A percentile compares a stretch with the other conserved stretches of the same genome.
Evolutionary conservation across 2,888 invertebrate species (phyloP).

Genomic region (Diarsia mendica): DNA sequence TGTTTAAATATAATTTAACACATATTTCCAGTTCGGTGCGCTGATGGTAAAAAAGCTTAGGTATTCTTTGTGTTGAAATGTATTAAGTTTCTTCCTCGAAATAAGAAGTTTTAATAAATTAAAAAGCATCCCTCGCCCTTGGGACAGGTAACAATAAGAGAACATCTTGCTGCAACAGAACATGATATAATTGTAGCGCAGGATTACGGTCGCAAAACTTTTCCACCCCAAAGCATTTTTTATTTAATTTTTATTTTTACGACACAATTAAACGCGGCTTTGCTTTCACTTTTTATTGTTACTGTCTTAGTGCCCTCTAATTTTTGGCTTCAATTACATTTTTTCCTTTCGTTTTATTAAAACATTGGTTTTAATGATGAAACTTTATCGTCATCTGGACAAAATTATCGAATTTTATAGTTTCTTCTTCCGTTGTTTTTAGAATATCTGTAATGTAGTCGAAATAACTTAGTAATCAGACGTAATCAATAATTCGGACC

Average conservation of each 20-base stretch:
- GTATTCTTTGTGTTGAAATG: conserved; percentile 24
- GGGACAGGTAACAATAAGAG: conserved; percentile 84
- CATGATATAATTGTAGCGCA: conserved; percentile 86
- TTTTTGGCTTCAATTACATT: conserved; percentile 89
- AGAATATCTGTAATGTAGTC: conserved; percentile 58
- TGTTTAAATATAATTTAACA: conserved; percentile 46
- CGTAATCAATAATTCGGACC: conserved; percentile 83
- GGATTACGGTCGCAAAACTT: conserved; percentile 86
- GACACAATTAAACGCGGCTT: conserved; percentile 89
- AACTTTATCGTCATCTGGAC: conserved; percentile 69
- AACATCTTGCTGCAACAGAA: conserved; percentile 75
- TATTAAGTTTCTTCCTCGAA: conserved; percentile 55
- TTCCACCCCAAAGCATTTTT: conserved; percentile 88
- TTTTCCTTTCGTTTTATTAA: conserved; percentile 85
- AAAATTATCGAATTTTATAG: conserved; percentile 62
- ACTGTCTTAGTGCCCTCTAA: conserved; percentile 89
- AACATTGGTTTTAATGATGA: conserved; percentile 86
- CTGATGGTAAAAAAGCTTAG: conserved; percentile 19
- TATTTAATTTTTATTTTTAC: conserved; percentile 90
- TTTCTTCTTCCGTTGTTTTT: conserved; percentile 44
- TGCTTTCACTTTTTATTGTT: conserved; percentile 90
- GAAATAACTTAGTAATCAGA: conserved; percentile 61
- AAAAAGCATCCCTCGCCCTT: conserved; percentile 71
- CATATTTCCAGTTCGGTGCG: conserved; percentile 40
- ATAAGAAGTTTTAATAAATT: conserved; percentile 60